These are phyloP conservation scores for Xenus cinereus DNA, from an alignment of 2,113 vertebrate species.

Conservation along the genomic window DNA sequence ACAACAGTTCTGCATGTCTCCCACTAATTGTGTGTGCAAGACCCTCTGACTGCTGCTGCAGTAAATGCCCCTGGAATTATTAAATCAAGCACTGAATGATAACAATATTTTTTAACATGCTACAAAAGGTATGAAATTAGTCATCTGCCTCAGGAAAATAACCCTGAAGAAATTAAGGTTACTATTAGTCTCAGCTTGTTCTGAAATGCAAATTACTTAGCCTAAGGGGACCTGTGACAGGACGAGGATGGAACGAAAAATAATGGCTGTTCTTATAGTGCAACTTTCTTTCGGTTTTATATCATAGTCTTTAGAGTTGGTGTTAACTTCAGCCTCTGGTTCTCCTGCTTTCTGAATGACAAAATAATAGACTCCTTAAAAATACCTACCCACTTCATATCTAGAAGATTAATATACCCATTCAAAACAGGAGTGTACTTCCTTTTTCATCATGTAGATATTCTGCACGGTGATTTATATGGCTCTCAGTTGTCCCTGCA, in stretches of 20 bases:
- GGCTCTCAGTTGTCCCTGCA: background rate
- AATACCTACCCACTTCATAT: background rate
- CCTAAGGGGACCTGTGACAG: background rate
- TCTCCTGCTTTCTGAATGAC: background rate
- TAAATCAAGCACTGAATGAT: background rate
- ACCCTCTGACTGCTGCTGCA: background rate
- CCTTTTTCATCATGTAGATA: background rate
- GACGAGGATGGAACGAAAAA: background rate
- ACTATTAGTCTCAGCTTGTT: background rate
- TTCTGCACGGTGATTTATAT: background rate
- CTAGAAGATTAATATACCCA: background rate
- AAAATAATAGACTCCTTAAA: background rate
- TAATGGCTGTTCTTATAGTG: background rate
- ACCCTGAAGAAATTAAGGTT: background rate
- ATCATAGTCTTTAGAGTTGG: background rate
- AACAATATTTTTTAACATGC: background rate
- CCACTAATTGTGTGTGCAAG: background rate
- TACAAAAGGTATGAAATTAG: background rate
- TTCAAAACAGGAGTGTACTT: background rate
- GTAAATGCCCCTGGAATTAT: background rate
- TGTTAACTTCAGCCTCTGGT: background rate
- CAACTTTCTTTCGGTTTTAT: background rate
- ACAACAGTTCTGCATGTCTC: background rate
- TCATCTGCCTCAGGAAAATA: background rate
- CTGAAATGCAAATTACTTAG: conserved; percentile 1